These are phyloP conservation scores for Cavia porcellus DNA, from an alignment of 2,113 vertebrate species.

Conservation along the genomic window DNA sequence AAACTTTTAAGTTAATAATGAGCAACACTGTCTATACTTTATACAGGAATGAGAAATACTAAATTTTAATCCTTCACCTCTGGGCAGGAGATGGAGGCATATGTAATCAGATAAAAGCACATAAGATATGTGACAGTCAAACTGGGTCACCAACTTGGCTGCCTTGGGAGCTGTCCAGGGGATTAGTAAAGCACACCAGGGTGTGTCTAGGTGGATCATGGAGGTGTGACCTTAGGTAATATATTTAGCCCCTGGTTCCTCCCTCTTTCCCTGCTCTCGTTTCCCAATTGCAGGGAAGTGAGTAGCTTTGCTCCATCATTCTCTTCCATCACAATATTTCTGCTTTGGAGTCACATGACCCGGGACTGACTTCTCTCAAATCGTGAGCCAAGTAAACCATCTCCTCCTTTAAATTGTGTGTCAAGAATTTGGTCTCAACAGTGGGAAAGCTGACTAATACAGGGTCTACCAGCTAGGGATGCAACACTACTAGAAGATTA, in stretches of 20 bases:
- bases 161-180: background rate
- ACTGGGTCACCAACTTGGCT: background rate
- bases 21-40: background rate
- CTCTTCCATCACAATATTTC: background rate
- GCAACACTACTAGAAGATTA: background rate
- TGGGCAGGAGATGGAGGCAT: background rate
- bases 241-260: background rate
- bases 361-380: background rate
- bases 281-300: background rate
- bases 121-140: background rate
- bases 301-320: background rate
- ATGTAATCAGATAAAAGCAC: background rate
- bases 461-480: background rate
- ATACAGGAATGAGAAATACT: background rate
- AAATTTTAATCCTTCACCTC: background rate
- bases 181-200: background rate
- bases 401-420: background rate
- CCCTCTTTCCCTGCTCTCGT: background rate
- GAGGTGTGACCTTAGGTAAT: background rate
- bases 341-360: background rate
- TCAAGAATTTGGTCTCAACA: background rate
- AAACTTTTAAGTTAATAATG: background rate
- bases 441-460: background rate
- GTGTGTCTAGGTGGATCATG: background rate
- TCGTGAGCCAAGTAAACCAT: background rate